Evolutionary conservation across 1,140 invertebrate genomes (phyloP), one percentile per base, ranked within the genome.

Genomic region (Leptopilina boulardi): DNA sequence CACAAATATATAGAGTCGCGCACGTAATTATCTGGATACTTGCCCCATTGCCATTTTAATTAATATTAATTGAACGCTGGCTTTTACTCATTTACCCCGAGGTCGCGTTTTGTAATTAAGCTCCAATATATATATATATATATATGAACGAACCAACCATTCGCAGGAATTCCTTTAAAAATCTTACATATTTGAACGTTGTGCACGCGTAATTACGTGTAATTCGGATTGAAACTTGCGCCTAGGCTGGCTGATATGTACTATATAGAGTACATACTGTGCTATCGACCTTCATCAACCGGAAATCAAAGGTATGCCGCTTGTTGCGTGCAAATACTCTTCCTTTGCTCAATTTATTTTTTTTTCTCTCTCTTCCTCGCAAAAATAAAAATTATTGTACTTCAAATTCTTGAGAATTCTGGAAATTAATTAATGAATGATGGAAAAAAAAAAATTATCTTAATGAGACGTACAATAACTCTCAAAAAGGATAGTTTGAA

Each of bases 21-120:
- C 34, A 30, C 26, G 54, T 30, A 59, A 71, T 74, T 77, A 72
- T 59, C 72, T 80, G 47, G 71, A 59, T 21, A 44, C 76, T 70
- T 34, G 66, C 47, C 73, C 19, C 66, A n/a, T 78, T 51, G 41
- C 23, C 38, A n/a, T 47, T 19, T 72, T 80, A 80, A 80, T 80
- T 80, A 75, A 78, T 70, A 72, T 41, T 66, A 75, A 78, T 66
- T 70, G 76, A 77, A 75, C 42, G 34, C 26, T n/a, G 54, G 54
- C 41, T 34, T 56, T 51, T 71, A 75, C 73, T 51, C 47, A 34
- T 54, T 75, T 70, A 44, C 70, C 44, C 73, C 23, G 21, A 11
- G 41, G 38, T 66, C 23, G 26, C 23, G 26, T 23, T 66, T 26
- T 30, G 59, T 66, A 66, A 66, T 66, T 66, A 66, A 10, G 21